Conservation (phyloP, 2,797 vertebrate genomes). For the Cygnus olor region DNA sequence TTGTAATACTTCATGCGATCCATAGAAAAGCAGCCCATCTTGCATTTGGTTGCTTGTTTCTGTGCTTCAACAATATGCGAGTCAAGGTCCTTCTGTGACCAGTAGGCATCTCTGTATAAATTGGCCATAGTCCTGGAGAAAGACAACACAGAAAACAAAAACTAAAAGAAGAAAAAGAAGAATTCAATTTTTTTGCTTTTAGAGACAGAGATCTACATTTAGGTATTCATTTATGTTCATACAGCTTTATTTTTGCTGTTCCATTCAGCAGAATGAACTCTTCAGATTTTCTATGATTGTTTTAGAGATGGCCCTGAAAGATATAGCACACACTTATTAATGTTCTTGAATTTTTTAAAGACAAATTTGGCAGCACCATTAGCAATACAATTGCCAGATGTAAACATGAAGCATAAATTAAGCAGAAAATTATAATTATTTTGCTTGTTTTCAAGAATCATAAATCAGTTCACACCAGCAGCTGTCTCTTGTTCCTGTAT, state of each 20-base stretch:
- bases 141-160: background rate
- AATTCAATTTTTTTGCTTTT: background rate
- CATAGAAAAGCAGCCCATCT: constrained; percentile 71
- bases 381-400: background rate
- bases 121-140: constrained; percentile 82
- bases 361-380: background rate
- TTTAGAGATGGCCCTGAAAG: background rate
- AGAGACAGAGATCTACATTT: background rate
- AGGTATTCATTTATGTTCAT: background rate
- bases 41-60: constrained; percentile 80
- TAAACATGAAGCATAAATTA: background rate
- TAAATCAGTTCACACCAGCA: background rate
- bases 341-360: background rate
- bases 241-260: background rate
- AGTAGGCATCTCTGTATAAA: constrained; percentile 82
- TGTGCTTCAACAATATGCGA: constrained; percentile 67
- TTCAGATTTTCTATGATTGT: background rate
- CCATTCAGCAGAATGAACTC: background rate
- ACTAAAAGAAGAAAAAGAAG: background rate
- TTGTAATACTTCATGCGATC: constrained; percentile 79
- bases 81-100: constrained; percentile 83
- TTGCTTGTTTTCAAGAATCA: background rate
- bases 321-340: rapidly evolving
- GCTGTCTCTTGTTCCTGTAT: background rate
- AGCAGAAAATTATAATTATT: background rate